A percentile compares a stretch with the other conserved stretches of the same genome.
Evolutionary conservation across 2,797 vertebrate genomes (phyloP).

Genomic region (Phrynocephalus guinanensis): DNA sequence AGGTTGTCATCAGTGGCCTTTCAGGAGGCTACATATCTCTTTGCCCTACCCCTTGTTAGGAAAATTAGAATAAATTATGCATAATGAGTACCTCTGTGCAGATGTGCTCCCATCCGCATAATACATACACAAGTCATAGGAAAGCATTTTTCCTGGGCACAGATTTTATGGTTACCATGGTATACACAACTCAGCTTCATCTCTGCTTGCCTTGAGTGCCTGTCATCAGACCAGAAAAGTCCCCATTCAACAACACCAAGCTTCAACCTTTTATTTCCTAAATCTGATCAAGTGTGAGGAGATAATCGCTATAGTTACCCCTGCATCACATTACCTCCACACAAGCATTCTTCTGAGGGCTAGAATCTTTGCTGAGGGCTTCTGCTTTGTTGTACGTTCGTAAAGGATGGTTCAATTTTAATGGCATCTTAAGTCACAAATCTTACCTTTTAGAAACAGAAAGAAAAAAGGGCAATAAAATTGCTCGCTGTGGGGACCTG

Average conservation of each 20-base stretch:
- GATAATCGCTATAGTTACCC: constrained; percentile 67
- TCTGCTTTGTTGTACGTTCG: constrained; percentile 18
- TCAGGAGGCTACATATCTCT: background rate
- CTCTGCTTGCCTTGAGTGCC: too few species aligned
- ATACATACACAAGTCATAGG: background rate
- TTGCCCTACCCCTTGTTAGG: background rate
- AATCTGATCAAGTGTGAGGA: constrained; percentile 67
- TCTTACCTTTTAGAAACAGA: background rate
- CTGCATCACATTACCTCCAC: constrained; percentile 33
- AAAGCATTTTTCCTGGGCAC: background rate
- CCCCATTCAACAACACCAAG: constrained; percentile 30
- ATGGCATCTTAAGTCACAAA: background rate
- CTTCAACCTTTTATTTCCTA: constrained; percentile 38
- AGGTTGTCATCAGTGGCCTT: background rate
- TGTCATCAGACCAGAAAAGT: constrained; percentile 23
- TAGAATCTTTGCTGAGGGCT: background rate
- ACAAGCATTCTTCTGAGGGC: constrained; percentile 19
- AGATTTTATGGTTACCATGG: background rate
- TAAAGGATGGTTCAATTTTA: constrained; percentile 24
- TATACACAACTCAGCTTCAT: background rate
- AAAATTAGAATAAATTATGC: background rate
- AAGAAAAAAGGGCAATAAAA: background rate
- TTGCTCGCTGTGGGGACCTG: constrained; percentile 1
- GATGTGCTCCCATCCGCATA: background rate
- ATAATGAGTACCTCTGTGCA: background rate